Base-by-base conservation (phyloP, 2,113 vertebrate genomes). In the Corvus hawaiiensis region DNA sequence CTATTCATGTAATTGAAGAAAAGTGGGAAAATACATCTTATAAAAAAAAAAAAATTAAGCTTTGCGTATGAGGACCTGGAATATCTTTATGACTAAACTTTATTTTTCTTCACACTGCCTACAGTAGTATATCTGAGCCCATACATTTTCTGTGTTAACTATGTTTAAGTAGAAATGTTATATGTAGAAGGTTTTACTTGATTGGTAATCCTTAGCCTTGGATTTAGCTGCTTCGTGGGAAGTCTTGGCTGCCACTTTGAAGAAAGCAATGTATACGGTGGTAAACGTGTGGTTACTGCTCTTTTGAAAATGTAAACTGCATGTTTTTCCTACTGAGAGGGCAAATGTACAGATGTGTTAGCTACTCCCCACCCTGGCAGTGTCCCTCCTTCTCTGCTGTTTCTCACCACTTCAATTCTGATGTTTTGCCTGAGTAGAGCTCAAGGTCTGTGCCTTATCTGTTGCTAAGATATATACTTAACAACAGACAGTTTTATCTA, bases 221-320 rank as follows among this genome's bases (percentile, higher is more conserved):
- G 21, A 13, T 12, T 55, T 51, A 33, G 20, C 3, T 33, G 26
- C 55, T 74, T 52, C 0, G 1, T 77, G n/a, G 17, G 22, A 59
- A 41, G 16, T 16, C 56, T 35, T 72, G 61, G 52, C 48, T 63
- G 32, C 35, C 64, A 7, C 27, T 85, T 63, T 39, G 52, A 72
- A 64, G 49, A 20, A 55, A 52, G 19, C 5, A 23, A 24, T 9
- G 6, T 7, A 0, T 18, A 1, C 26, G 7, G 9, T 26, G 10
- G 22, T 51, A 62, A 43, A 63, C 5, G 2, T 58, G n/a, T 56
- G 10, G 30, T 30, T 69, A 12, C 19, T 62, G 37, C 11, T n/a
- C 19, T 54, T 69, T 32, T 33, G 13, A 17, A 43, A 52, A 79
- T 26, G 11, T 35, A 15, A 56, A 39, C 13, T 71, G 30, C 30